Evolutionary conservation across 1,140 invertebrate genomes (phyloP).

Genomic region (Aphaenogaster rudis): DNA sequence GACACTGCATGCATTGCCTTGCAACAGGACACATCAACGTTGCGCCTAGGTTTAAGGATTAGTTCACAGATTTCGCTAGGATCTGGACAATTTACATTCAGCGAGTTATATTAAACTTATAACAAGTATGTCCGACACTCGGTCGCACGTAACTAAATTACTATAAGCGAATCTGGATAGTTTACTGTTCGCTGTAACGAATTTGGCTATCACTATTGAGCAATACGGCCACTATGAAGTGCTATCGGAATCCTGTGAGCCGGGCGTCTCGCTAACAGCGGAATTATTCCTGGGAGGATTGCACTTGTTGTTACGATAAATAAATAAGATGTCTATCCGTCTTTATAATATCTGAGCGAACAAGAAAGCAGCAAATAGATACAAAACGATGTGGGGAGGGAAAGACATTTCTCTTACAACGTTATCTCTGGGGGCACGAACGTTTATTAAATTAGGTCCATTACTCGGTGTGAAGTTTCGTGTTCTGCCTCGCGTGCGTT

Average conservation of each 20-base stretch:
- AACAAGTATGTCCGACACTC: constrained; percentile 46
- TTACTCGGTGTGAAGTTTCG: constrained; percentile 51
- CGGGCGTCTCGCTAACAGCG: background rate
- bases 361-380: constrained; percentile 35
- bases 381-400: constrained; percentile 12
- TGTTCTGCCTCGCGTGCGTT: constrained; percentile 56
- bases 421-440: constrained; percentile 44
- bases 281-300: background rate
- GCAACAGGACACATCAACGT: constrained; percentile 45
- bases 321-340: constrained; percentile 13
- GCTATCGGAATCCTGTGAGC: background rate
- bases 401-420: constrained; percentile 48
- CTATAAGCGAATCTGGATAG: constrained; percentile 50
- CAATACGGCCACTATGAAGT: constrained; percentile 12
- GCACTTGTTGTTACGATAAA: background rate
- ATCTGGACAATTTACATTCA: constrained; percentile 56
- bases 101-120: constrained; percentile 53
- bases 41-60: constrained; percentile 45
- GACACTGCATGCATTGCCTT: constrained; percentile 39
- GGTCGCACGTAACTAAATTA: constrained; percentile 35
- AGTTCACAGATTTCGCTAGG: constrained; percentile 42
- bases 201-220: constrained; percentile 35
- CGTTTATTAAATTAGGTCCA: constrained; percentile 60
- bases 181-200: constrained; percentile 45
- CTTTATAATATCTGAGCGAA: constrained; percentile 1